These are phyloP conservation scores for Agrochola lychnidis DNA, from an alignment of 2,888 invertebrate species.

Conservation along the genomic window DNA sequence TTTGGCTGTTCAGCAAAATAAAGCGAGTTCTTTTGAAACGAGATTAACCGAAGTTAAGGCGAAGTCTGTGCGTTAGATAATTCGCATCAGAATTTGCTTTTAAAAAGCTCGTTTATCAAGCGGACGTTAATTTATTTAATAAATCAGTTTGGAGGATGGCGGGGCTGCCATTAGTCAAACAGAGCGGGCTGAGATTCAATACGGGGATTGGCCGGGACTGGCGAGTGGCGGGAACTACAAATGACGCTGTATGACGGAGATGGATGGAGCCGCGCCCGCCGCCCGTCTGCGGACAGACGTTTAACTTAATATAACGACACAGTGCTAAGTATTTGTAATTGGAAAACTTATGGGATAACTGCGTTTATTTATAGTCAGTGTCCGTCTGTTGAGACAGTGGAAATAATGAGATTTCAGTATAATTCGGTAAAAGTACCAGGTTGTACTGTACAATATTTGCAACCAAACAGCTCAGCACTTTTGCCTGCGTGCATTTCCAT, in stretches of 20 bases:
- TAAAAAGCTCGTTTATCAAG: slow-evolving; percentile 82
- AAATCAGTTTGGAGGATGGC: slow-evolving; percentile 83
- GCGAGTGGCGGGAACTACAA: slow-evolving; percentile 75
- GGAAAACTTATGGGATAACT: slow-evolving; percentile 55
- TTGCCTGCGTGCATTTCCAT: no score
- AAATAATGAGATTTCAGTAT: slow-evolving; percentile 2
- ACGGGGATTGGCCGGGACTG: slow-evolving; percentile 77
- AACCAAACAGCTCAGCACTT: no score
- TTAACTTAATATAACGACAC: slow-evolving; percentile 73
- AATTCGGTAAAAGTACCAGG: neutral
- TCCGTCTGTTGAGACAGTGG: slow-evolving; percentile 5
- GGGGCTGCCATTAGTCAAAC: slow-evolving; percentile 84
- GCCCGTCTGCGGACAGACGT: slow-evolving; percentile 69
- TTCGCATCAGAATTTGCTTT: slow-evolving; percentile 77
- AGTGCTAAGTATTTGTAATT: slow-evolving; percentile 64
- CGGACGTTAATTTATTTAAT: slow-evolving; percentile 87
- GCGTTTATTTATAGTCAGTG: slow-evolving; percentile 40
- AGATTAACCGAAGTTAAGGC: slow-evolving; percentile 68
- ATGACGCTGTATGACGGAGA: slow-evolving; percentile 85
- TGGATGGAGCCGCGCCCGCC: slow-evolving; percentile 74
- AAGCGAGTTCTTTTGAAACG: slow-evolving; percentile 65
- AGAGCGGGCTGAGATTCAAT: slow-evolving; percentile 75
- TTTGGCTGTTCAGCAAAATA: slow-evolving; percentile 68
- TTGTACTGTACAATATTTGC: no score
- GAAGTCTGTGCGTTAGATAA: slow-evolving; percentile 65